These are phyloP conservation scores for Dynastes tityus DNA, from an alignment of 2,888 invertebrate species.

Conservation along the genomic window DNA sequence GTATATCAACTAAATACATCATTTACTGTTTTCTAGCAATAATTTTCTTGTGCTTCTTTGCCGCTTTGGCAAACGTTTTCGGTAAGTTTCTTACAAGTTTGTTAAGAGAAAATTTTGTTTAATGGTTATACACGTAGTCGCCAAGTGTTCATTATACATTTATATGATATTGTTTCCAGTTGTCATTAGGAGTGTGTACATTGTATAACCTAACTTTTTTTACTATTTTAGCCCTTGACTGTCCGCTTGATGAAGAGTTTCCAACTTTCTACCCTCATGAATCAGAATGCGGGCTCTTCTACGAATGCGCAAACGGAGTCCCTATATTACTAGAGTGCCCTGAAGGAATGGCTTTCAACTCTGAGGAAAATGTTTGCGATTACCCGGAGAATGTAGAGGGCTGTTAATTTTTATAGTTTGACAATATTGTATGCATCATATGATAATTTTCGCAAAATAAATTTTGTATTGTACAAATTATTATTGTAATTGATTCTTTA, in stretches of 20 bases:
- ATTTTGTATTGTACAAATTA: too few relatives aligned
- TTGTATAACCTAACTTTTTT: not conserved
- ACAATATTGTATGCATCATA: too few relatives aligned
- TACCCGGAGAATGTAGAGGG: not conserved
- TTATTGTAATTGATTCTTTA: too few relatives aligned
- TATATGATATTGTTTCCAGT: too few relatives aligned
- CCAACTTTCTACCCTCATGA: not conserved
- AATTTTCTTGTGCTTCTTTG: not conserved
- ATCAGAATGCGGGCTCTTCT: not conserved
- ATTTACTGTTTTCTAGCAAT: not conserved
- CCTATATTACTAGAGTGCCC: not conserved
- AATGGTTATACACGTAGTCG: not conserved
- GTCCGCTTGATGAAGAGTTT: not conserved
- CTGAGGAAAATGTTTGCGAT: not conserved
- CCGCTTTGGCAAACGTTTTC: not conserved
- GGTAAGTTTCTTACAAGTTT: not conserved
- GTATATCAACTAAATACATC: not conserved
- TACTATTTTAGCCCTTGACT: not conserved
- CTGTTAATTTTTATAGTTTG: not conserved
- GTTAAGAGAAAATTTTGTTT: not conserved
- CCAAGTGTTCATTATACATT: not conserved
- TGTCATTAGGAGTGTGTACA: not conserved
- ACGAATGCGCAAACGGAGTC: slow-evolving; percentile 4
- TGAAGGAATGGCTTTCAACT: not conserved
- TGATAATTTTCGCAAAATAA: too few relatives aligned